These are phyloP conservation scores for Pseudochromis fuscus DNA, from an alignment of 2,797 vertebrate species.

Conservation along the genomic window DNA sequence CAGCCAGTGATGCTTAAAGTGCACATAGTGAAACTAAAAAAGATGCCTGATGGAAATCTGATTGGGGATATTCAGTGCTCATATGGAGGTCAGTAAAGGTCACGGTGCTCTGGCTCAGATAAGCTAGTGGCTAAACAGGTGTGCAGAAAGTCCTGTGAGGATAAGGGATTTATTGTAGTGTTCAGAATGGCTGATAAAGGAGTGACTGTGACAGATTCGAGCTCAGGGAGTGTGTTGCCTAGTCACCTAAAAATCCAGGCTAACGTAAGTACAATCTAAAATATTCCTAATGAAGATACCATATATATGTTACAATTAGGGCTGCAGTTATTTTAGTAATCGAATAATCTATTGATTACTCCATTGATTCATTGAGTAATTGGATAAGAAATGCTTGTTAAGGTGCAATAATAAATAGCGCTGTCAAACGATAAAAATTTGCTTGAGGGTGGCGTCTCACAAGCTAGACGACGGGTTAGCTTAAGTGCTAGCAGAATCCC, in stretches of 20 bases:
- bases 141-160: conserved; percentile 45
- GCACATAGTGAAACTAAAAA: conserved; percentile 21
- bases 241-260: conserved; percentile 1
- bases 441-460: too few species aligned
- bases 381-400: too few species aligned
- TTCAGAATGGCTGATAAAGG: conserved; percentile 32
- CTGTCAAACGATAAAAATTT: too few species aligned
- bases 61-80: conserved; percentile 53
- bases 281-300: neutral
- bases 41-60: conserved; percentile 51
- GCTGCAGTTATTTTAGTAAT: too few species aligned
- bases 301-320: too few species aligned
- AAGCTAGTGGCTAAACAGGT: conserved; percentile 57
- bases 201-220: neutral
- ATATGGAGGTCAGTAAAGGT: conserved; percentile 59
- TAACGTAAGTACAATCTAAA: neutral
- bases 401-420: too few species aligned
- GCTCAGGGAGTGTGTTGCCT: conserved; percentile 19
- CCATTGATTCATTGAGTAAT: too few species aligned
- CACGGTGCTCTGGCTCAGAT: conserved; percentile 39
- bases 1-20: conserved; percentile 8
- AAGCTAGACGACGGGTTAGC: too few species aligned
- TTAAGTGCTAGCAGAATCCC: too few species aligned
- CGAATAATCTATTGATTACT: too few species aligned
- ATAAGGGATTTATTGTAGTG: conserved; percentile 48